Conservation (phyloP, 2,888 invertebrate genomes). For the Hirtodrosophila duncani region DNA sequence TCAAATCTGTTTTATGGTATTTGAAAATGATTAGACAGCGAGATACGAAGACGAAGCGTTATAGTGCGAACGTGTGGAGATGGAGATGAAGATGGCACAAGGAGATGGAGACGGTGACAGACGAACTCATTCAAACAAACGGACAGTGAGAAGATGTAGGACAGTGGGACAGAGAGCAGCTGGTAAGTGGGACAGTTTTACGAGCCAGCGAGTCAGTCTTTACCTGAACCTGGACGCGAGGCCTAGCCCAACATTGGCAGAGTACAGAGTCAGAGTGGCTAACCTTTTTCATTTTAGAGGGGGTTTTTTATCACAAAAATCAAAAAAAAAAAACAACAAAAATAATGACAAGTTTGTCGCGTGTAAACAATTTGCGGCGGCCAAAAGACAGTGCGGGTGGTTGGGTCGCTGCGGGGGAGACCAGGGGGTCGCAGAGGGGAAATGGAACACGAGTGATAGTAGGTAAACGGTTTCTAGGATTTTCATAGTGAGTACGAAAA, state of each 20-base stretch:
- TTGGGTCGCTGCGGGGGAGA: neutral
- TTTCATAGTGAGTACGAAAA: conserved; percentile 36
- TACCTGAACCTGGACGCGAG: conserved; percentile 33
- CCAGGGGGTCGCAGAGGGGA: conserved; percentile 2
- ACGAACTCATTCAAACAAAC: too few species aligned
- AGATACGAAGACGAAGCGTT: conserved; percentile 54
- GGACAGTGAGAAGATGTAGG: too few species aligned
- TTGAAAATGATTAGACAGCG: conserved; percentile 61
- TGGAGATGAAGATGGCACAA: conserved; percentile 15
- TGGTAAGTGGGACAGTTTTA: conserved; percentile 25
- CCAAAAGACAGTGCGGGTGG: conserved; percentile 57
- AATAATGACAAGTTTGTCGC: conserved; percentile 66
- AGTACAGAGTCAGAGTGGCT: conserved; percentile 55
- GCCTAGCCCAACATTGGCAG: conserved; percentile 59
- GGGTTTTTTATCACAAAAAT: conserved; percentile 42
- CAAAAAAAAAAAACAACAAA: conserved; percentile 16
- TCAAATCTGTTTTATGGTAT: conserved; percentile 64
- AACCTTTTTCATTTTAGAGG: conserved; percentile 62
- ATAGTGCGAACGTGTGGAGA: conserved; percentile 50
- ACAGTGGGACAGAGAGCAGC: conserved; percentile 12
- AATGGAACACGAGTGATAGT: conserved; percentile 21
- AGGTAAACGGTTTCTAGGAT: conserved; percentile 25
- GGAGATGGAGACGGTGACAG: conserved; percentile 39
- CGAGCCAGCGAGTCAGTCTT: conserved; percentile 48
- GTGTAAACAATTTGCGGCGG: conserved; percentile 66